These are phyloP conservation scores for Pasiphila rectangulata DNA, from an alignment of 2,888 invertebrate genomes.

Conservation along the genomic window DNA sequence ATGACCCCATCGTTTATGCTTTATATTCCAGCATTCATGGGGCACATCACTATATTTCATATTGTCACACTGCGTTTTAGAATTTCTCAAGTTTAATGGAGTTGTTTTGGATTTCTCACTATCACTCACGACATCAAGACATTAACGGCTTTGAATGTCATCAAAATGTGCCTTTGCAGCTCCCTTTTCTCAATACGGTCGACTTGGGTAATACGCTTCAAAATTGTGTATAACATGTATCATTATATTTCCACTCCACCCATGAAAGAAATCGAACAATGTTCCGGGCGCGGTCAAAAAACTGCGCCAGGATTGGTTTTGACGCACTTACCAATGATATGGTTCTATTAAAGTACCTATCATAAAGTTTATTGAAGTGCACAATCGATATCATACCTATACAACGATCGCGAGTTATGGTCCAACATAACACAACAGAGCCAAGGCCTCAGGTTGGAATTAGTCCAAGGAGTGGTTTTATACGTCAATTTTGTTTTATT, in stretches of 20 bases:
- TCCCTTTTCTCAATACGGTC: not conserved
- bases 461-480: conserved; percentile 71
- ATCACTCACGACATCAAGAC: conserved; percentile 20
- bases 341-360: conserved; percentile 24
- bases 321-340: conserved; percentile 2
- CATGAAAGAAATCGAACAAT: not conserved
- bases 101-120: conserved; percentile 16
- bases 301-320: not conserved
- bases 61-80: conserved; percentile 6
- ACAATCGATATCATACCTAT: conserved; percentile 45
- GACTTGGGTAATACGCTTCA: not conserved
- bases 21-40: conserved; percentile 7
- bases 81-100: conserved; percentile 15
- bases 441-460: conserved; percentile 53
- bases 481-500: conserved; percentile 76
- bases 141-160: conserved; percentile 15
- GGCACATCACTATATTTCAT: conserved; percentile 3
- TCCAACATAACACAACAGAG: conserved; percentile 55
- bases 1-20: conserved; percentile 7
- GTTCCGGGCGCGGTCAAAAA: not conserved
- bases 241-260: not conserved
- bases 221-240: not conserved
- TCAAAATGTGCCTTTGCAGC: conserved; percentile 11
- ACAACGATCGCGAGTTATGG: conserved; percentile 49
- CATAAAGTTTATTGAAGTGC: conserved; percentile 37